phyloP scores from a whole-genome alignment of 1,140 invertebrate genomes.

The Latrodectus geometricus region DNA sequence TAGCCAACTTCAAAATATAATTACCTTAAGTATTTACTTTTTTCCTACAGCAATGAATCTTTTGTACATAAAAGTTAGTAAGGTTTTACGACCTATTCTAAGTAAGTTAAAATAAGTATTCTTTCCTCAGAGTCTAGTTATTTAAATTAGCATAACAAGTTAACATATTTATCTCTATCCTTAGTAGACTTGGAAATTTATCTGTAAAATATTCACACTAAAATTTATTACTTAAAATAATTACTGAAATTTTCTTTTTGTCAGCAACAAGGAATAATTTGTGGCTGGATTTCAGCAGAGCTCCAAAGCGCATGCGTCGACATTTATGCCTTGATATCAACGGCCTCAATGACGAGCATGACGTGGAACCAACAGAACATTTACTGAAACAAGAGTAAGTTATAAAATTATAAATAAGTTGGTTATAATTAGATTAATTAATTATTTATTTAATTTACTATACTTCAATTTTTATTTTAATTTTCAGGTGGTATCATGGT shows the following conservation, averaged over 20 bases:
- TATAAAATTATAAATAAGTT: not conserved
- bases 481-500: slow-evolving; percentile 85
- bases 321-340: slow-evolving; percentile 47
- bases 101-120: too few species aligned
- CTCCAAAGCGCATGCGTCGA: slow-evolving; percentile 35
- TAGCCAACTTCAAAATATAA: too few species aligned
- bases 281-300: slow-evolving; percentile 47
- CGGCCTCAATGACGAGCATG: not conserved
- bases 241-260: not conserved
- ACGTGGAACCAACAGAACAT: slow-evolving; percentile 30
- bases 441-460: not conserved
- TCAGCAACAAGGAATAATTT: slow-evolving; percentile 21
- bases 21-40: too few species aligned
- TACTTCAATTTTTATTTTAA: slow-evolving; percentile 53
- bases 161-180: too few species aligned
- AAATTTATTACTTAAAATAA: too few species aligned
- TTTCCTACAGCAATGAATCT: too few species aligned
- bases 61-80: too few species aligned
- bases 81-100: too few species aligned
- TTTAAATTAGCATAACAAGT: too few species aligned
- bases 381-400: slow-evolving; percentile 52
- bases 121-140: too few species aligned
- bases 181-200: too few species aligned
- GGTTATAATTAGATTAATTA: not conserved
- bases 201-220: too few species aligned